Evolutionary conservation across 2,888 invertebrate species (phyloP).

Genomic region (Loripinus fragilis): DNA sequence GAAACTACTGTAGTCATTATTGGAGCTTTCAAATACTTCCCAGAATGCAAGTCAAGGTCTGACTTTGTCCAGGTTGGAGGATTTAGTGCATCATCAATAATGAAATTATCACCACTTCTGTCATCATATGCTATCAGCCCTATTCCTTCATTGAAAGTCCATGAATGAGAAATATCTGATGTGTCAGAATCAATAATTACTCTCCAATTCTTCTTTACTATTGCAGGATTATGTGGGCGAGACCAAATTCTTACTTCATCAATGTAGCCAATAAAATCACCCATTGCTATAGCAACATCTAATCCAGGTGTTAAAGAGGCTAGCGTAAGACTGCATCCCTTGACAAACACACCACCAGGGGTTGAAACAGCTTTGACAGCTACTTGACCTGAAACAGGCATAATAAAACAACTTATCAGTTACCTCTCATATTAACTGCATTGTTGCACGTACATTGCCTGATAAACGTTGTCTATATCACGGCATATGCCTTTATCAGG

Average conservation of each 20-base stretch:
- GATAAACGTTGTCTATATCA: no score
- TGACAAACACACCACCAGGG: constrained; percentile 45
- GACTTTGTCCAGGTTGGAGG: constrained; percentile 65
- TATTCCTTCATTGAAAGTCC: constrained; percentile 70
- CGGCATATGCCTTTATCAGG: no score
- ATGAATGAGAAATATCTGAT: constrained; percentile 63
- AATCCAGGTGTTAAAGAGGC: constrained; percentile 63
- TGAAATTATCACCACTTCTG: constrained; percentile 55
- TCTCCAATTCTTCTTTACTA: constrained; percentile 62
- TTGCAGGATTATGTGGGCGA: constrained; percentile 66
- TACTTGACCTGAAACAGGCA: constrained; percentile 38
- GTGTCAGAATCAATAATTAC: constrained; percentile 55
- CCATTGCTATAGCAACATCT: constrained; percentile 36
- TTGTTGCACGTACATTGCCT: no score
- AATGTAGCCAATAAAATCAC: constrained; percentile 62
- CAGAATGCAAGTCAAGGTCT: constrained; percentile 56
- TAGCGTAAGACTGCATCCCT: constrained; percentile 63
- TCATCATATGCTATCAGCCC: constrained; percentile 59
- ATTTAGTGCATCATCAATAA: constrained; percentile 44
- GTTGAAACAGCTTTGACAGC: constrained; percentile 60
- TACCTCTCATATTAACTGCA: no score
- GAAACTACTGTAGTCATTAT: constrained; percentile 38
- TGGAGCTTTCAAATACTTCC: constrained; percentile 32
- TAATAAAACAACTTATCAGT: no score
- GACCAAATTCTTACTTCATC: constrained; percentile 73